Percentiles rank a stretch among this genome's conserved stretches.
These are phyloP conservation scores for Gambusia affinis DNA, from an alignment of 2,113 vertebrate genomes.

Conservation along the genomic window DNA sequence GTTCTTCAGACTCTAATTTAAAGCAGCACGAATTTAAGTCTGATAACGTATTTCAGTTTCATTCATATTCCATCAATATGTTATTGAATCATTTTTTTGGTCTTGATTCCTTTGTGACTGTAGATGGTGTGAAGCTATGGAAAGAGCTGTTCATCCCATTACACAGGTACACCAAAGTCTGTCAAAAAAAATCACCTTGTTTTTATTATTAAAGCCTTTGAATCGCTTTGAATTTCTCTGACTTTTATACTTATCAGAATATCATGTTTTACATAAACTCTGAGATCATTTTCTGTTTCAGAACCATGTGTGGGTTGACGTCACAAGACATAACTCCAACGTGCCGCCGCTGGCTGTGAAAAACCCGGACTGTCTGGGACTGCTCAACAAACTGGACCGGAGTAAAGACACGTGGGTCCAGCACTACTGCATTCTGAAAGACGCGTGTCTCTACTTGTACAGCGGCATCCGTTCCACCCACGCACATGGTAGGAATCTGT, in stretches of 20 bases:
- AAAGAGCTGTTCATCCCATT: conserved; percentile 85
- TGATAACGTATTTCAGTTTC: too few relatives aligned
- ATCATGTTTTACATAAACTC: neutral
- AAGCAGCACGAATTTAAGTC: too few relatives aligned
- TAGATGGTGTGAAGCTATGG: conserved; percentile 91
- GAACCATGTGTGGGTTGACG: conserved; percentile 92
- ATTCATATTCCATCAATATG: neutral
- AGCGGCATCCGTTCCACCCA: conserved; percentile 85
- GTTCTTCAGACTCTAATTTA: neutral
- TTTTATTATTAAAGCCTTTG: neutral
- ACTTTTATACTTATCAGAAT: neutral
- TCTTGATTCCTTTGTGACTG: conserved; percentile 21
- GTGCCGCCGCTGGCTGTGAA: conserved; percentile 92
- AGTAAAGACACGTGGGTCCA: conserved; percentile 84
- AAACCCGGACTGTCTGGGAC: conserved; percentile 87
- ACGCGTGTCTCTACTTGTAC: conserved; percentile 89
- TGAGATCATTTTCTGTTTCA: conserved; percentile 57
- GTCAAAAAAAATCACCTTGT: neutral
- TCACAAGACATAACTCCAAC: conserved; percentile 87
- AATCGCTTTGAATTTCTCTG: neutral
- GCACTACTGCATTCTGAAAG: conserved; percentile 90
- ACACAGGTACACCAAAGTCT: conserved; percentile 79
- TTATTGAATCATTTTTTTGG: neutral
- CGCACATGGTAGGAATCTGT: conserved; percentile 80
- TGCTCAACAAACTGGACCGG: conserved; percentile 86